Evolutionary conservation across 1,140 invertebrate species (phyloP).

Genomic region (Helicoverpa armigera): DNA sequence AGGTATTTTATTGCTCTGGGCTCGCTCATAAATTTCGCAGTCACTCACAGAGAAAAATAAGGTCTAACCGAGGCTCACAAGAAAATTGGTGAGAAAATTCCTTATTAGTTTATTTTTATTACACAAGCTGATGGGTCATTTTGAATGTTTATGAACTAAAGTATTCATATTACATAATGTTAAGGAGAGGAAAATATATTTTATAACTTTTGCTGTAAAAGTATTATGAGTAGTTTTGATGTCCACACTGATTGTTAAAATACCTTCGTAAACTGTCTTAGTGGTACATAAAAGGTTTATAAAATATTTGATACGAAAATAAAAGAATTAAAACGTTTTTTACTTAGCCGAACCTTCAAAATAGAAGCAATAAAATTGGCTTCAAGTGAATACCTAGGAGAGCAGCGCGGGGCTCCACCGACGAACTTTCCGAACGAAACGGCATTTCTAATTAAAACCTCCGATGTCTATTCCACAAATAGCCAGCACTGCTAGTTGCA

Average conservation of each 20-base stretch:
- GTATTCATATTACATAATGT: no score
- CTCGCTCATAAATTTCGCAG: slow-evolving; percentile 83
- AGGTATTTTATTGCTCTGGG: slow-evolving; percentile 86
- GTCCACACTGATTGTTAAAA: no score
- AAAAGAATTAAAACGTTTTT: background rate
- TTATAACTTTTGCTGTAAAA: no score
- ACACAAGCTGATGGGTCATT: slow-evolving; percentile 53
- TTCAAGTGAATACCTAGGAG: slow-evolving; percentile 37
- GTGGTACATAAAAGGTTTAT: no score
- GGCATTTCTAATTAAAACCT: slow-evolving; percentile 59
- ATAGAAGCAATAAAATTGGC: slow-evolving; percentile 53
- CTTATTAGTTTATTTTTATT: slow-evolving; percentile 78
- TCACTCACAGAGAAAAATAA: slow-evolving; percentile 84
- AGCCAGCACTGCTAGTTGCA: background rate
- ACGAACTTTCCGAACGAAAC: slow-evolving; percentile 53
- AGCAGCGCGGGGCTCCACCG: slow-evolving; percentile 11
- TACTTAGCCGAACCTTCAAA: slow-evolving; percentile 26
- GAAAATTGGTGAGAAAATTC: slow-evolving; percentile 79
- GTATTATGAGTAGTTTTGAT: no score
- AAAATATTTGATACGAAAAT: no score
- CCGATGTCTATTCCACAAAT: slow-evolving; percentile 42
- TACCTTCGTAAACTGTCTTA: no score
- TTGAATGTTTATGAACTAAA: background rate
- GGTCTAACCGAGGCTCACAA: slow-evolving; percentile 68
- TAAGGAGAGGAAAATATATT: no score